These are phyloP conservation scores for Colletes collaris DNA, from an alignment of 2,888 invertebrate genomes.

Conservation along the genomic window DNA sequence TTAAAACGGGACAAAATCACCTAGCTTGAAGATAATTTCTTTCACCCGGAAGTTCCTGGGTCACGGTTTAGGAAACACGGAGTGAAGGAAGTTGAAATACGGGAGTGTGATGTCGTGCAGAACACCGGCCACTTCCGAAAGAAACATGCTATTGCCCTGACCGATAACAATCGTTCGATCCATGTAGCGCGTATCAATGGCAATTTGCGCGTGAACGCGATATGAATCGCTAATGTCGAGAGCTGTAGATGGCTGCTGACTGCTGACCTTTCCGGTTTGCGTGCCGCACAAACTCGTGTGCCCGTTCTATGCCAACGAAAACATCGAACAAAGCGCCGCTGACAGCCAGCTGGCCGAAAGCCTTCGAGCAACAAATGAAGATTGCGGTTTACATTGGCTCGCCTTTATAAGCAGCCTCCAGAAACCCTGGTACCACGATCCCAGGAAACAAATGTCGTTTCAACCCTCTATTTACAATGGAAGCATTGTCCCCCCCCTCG, in stretches of 20 bases:
- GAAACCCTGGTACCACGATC: background rate
- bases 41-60: no score
- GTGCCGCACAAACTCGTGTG: constrained; percentile 31
- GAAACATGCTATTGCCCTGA: background rate
- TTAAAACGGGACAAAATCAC: no score
- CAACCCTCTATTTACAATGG: no score
- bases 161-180: background rate
- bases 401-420: constrained; percentile 44
- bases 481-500: no score
- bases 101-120: background rate
- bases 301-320: constrained; percentile 51
- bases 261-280: constrained; percentile 56
- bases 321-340: constrained; percentile 44
- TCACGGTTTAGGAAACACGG: background rate
- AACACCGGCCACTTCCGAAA: background rate
- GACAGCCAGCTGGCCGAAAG: constrained; percentile 18
- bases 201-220: constrained; percentile 22
- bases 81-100: background rate
- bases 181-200: constrained; percentile 7
- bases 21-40: no score
- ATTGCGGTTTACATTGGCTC: constrained; percentile 53
- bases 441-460: background rate
- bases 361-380: constrained; percentile 59
- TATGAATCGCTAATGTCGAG: constrained; percentile 11
- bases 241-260: constrained; percentile 43